Evolutionary conservation across 2,113 vertebrate genomes (phyloP), one percentile per base, ranked within the genome.

Genomic region (Sarotherodon lohbergeri): DNA sequence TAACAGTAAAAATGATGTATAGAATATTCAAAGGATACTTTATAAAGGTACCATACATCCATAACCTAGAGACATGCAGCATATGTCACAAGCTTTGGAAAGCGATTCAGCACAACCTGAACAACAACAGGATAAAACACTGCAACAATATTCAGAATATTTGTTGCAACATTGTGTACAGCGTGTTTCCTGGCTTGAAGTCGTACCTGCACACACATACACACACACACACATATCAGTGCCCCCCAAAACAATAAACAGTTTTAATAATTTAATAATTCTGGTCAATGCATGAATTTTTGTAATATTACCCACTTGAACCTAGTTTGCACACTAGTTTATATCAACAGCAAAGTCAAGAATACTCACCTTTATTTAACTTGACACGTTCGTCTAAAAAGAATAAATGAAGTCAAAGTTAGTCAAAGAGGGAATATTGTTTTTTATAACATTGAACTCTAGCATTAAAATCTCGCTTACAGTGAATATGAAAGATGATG

Each of bases 311-410:
- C 17, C 32, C 61, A 66, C 4, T 66, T 66, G 3, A 39, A 66
- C 6, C 32, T 39, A 39, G 32, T 66, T 66, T 66, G 2, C 14
- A 66, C 17, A 11, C 17, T n/a, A 63, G 32, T 66, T 66, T 66
- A 66, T 66, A n/a, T 66, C 61, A 66, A 66, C 61, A 66, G 32
- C 17, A 66, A 66, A 66, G 32, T 66, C 61, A 66, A 66, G 29
- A 36, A 66, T 36, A 66, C 2, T 66, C 17, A 66, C 61, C 61
- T n/a, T 36, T 66, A 7, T 66, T 66, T 66, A 66, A 66, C 32
- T 66, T 66, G 61, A 36, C 10, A 36, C 32, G 32, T 66, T 66
- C 61, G 2, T 39, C 61, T 66, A 66, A 66, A 66, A 66, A 66
- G 32, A 39, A 17, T 39, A 36, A 66, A 66, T 34, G 1, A 0